phyloP scores from a whole-genome alignment of 1,140 invertebrate genomes.

The Eriosoma lanigerum region DNA sequence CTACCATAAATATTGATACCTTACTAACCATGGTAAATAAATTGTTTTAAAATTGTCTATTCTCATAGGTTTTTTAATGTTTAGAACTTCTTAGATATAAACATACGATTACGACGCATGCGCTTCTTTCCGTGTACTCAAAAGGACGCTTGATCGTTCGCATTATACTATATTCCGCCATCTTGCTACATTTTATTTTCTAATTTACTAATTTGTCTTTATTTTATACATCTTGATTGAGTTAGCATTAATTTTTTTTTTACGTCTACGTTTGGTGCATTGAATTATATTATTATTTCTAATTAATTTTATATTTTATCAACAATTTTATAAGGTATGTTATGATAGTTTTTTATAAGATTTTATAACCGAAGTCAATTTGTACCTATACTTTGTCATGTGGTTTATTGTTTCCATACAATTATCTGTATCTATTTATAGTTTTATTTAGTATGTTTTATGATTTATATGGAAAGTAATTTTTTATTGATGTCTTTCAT shows the following conservation, averaged over 20 bases:
- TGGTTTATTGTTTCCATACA: slow-evolving; percentile 15
- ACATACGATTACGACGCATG: slow-evolving; percentile 6
- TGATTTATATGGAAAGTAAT: too few relatives aligned
- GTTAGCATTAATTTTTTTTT: neutral
- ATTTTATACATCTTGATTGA: neutral
- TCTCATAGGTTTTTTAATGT: neutral
- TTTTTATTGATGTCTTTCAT: too few relatives aligned
- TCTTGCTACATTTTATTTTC: slow-evolving; percentile 1
- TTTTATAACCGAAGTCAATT: neutral
- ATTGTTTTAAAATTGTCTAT: neutral
- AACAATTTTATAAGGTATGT: slow-evolving; percentile 7
- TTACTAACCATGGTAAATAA: too few relatives aligned
- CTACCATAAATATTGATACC: too few relatives aligned
- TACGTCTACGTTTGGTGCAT: neutral
- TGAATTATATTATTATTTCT: slow-evolving; percentile 19
- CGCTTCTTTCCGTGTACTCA: neutral
- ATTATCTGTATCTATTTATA: too few relatives aligned
- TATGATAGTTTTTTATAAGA: neutral
- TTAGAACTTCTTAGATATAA: slow-evolving; percentile 11
- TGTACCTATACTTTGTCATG: neutral
- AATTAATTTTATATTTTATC: neutral
- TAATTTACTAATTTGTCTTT: neutral
- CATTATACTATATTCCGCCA: neutral
- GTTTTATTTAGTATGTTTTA: too few relatives aligned
- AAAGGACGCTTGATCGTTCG: slow-evolving; percentile 26